Conservation (phyloP, 2,797 vertebrate species). For the Thaleichthys pacificus region DNA sequence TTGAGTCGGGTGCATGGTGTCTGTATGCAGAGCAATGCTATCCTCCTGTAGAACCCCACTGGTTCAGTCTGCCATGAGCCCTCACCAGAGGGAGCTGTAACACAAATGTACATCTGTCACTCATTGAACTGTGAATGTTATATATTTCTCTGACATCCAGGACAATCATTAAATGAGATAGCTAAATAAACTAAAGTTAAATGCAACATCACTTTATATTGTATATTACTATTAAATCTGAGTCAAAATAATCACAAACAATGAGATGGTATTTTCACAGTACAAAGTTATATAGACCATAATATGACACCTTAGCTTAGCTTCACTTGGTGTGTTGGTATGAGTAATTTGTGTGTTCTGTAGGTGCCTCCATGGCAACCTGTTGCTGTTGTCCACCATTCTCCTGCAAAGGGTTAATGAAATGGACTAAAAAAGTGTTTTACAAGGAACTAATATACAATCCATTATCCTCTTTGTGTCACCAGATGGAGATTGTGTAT, state of each 20-base stretch:
- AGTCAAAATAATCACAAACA: too few relatives aligned
- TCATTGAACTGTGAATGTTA: not conserved
- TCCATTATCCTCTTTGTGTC: too few relatives aligned
- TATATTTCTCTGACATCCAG: not conserved
- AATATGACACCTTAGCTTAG: conserved; percentile 56
- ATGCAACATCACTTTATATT: conserved; percentile 3
- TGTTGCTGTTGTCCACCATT: conserved; percentile 85
- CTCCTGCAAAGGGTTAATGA: conserved; percentile 69
- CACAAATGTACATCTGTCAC: conserved; percentile 9
- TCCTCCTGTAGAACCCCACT: conserved; percentile 59
- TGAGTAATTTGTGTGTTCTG: conserved; percentile 88
- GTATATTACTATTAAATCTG: not conserved
- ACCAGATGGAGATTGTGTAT: not conserved
- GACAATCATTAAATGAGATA: not conserved
- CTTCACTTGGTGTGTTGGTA: conserved; percentile 94
- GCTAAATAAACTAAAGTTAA: not conserved
- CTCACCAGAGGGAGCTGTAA: conserved; percentile 51
- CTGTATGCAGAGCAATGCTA: conserved; percentile 50
- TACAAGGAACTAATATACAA: not conserved
- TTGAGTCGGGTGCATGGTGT: conserved; percentile 64
- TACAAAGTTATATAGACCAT: not conserved
- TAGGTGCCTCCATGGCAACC: conserved; percentile 82
- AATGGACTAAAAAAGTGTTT: not conserved
- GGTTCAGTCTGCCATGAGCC: conserved; percentile 54
- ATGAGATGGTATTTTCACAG: too few relatives aligned